A percentile compares a stretch with the other conserved stretches of the same genome.
phyloP scores from a whole-genome alignment of 2,888 invertebrate genomes.

The Autographa pulchrina region DNA sequence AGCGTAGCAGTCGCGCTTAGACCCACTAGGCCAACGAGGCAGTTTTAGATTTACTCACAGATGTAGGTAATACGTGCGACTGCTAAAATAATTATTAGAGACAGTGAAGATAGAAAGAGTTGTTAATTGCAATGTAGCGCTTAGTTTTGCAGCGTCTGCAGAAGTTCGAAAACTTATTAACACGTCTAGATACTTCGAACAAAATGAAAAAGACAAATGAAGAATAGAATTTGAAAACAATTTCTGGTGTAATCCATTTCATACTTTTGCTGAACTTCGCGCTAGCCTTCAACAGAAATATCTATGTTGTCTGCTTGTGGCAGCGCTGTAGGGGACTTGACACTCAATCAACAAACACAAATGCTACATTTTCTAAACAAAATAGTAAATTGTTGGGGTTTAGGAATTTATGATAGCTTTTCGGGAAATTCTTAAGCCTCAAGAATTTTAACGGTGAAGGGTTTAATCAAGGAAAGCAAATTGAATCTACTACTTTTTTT shows the following conservation, averaged over 20 bases:
- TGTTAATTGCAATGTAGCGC: background rate
- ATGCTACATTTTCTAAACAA: constrained; percentile 15
- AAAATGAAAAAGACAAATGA: background rate
- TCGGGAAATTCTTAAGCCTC: background rate
- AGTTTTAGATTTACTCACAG: no score
- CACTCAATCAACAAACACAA: constrained; percentile 32
- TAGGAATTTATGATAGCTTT: background rate
- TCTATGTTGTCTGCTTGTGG: constrained; percentile 25
- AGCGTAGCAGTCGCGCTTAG: no score
- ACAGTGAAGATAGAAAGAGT: no score
- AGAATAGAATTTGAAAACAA: background rate
- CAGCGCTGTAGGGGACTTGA: constrained; percentile 27
- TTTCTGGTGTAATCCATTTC: background rate
- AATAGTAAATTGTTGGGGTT: background rate
- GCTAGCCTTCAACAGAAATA: background rate
- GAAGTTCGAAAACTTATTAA: background rate
- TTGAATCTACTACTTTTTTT: background rate
- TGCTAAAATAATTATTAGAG: background rate
- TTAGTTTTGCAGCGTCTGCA: background rate
- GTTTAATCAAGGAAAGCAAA: background rate
- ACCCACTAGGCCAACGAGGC: no score
- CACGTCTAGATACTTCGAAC: background rate
- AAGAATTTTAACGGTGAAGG: background rate
- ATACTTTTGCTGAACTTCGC: background rate
- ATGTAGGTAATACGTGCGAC: background rate